phyloP scores from a whole-genome alignment of 2,113 vertebrate genomes.

The Morone chrysops region DNA sequence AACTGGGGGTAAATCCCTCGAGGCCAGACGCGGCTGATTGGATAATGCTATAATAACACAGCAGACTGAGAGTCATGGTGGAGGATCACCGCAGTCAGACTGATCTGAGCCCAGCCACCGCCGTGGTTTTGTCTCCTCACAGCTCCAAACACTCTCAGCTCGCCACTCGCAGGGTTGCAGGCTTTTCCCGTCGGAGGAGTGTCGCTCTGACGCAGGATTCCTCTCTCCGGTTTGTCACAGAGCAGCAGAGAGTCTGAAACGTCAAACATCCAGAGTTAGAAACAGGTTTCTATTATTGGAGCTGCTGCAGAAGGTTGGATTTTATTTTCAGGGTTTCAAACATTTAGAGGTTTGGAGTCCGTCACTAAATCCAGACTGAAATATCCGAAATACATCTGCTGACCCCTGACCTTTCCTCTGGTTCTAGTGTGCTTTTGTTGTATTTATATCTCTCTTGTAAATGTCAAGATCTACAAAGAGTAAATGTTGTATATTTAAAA shows the following conservation, averaged over 20 bases:
- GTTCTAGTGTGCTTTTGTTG: no score
- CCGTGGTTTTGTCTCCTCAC: constrained; percentile 70
- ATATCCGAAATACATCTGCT: background rate
- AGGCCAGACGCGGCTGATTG: constrained; percentile 75
- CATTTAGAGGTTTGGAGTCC: background rate
- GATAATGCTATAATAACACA: constrained; percentile 79
- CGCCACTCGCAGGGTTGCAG: constrained; percentile 30
- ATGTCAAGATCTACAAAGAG: no score
- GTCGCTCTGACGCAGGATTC: constrained; percentile 68
- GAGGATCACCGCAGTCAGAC: constrained; percentile 59
- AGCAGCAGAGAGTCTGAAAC: constrained; percentile 24
- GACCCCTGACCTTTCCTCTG: no score
- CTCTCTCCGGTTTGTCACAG: constrained; percentile 27
- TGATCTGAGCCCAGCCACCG: constrained; percentile 57
- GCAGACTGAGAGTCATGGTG: constrained; percentile 54
- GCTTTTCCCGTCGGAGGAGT: constrained; percentile 48
- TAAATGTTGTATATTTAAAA: no score
- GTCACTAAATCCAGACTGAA: background rate
- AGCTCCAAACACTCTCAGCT: constrained; percentile 57
- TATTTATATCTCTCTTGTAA: no score
- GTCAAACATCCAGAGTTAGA: constrained; percentile 67
- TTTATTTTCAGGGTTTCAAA: constrained; percentile 50
- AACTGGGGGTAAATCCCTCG: constrained; percentile 45
- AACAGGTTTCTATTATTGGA: constrained; percentile 51
- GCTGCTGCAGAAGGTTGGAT: background rate